These are phyloP conservation scores for Caenorhabditis plicata DNA, from an alignment of 2,888 invertebrate genomes.

Conservation along the genomic window DNA sequence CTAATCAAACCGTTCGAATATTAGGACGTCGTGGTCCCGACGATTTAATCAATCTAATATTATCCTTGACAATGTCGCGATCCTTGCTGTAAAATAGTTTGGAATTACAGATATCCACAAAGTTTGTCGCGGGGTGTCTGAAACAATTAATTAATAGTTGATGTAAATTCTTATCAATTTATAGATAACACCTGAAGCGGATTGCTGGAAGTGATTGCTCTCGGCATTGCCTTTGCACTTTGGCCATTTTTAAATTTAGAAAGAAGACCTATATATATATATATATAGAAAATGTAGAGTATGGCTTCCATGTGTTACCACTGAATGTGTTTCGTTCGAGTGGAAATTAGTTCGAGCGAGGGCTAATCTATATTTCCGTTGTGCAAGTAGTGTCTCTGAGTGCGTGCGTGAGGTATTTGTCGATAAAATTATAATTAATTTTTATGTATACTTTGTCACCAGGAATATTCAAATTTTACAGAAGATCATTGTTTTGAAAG, in stretches of 20 bases:
- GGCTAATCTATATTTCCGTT: too few relatives aligned
- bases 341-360: too few relatives aligned
- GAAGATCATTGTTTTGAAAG: too few relatives aligned
- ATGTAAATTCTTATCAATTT: neutral
- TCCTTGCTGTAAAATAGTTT: constrained; percentile 25
- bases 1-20: constrained; percentile 19
- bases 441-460: too few relatives aligned
- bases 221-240: constrained; percentile 30
- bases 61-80: constrained; percentile 42
- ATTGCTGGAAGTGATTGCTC: constrained; percentile 29
- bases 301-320: too few relatives aligned
- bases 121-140: constrained; percentile 17
- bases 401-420: too few relatives aligned
- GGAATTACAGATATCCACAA: constrained; percentile 17
- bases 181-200: constrained; percentile 6
- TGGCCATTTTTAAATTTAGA: constrained; percentile 27
- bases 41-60: constrained; percentile 34
- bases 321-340: too few relatives aligned
- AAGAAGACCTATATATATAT: too few relatives aligned
- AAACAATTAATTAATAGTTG: neutral
- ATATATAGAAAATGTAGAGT: too few relatives aligned
- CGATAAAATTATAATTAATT: too few relatives aligned
- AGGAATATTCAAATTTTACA: too few relatives aligned
- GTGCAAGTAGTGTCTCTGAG: too few relatives aligned
- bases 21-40: constrained; percentile 19